Evolutionary conservation across 2,113 vertebrate species (phyloP).

Genomic region (Saimiri boliviensis): DNA sequence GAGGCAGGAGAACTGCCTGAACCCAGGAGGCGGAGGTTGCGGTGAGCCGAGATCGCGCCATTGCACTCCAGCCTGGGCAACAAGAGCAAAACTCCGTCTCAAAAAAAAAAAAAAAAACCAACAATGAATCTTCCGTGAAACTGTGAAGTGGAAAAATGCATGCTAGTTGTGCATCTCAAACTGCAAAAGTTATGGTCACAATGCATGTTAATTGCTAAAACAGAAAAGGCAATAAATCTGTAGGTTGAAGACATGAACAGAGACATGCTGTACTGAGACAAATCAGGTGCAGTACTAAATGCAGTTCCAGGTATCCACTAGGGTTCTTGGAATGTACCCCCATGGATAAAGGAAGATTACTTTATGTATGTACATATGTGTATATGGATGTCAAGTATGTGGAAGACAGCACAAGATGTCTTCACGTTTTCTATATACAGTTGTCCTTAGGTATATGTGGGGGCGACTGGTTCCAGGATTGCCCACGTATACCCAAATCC

Average conservation of each 20-base stretch:
- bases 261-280: not conserved
- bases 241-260: not conserved
- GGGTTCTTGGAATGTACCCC: not conserved
- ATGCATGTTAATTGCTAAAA: not conserved
- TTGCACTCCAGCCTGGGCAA: too few relatives aligned
- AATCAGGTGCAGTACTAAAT: not conserved
- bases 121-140: not conserved
- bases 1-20: too few relatives aligned
- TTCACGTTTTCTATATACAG: not conserved
- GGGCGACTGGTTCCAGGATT: not conserved
- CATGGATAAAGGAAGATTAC: not conserved
- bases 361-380: not conserved
- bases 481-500: not conserved
- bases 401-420: not conserved
- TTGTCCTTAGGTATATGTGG: not conserved
- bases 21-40: too few relatives aligned
- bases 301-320: not conserved
- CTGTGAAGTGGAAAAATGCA: not conserved
- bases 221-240: not conserved
- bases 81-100: too few relatives aligned
- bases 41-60: too few relatives aligned
- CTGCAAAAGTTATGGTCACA: not conserved
- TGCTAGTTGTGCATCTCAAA: not conserved
- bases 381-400: not conserved
- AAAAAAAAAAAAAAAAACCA: too few relatives aligned